A percentile compares a stretch with the other conserved stretches of the same genome.
These are phyloP conservation scores for Falco concolor DNA, from an alignment of 2,797 vertebrate genomes.

Conservation along the genomic window DNA sequence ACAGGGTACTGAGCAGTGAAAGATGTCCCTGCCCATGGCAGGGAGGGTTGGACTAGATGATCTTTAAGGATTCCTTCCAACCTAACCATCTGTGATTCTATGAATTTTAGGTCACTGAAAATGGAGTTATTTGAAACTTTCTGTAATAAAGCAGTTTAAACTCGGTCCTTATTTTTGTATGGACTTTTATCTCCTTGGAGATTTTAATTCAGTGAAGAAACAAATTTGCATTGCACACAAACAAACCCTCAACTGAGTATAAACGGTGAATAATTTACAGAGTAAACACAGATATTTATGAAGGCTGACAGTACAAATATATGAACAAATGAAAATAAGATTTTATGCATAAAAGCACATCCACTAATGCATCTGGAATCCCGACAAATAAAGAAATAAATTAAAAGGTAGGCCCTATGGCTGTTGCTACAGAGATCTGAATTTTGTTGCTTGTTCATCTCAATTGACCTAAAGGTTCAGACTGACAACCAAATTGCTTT, in stretches of 20 bases:
- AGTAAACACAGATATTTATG: background rate
- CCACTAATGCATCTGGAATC: background rate
- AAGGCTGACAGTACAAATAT: background rate
- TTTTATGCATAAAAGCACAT: background rate
- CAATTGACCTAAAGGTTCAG: background rate
- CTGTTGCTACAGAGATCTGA: background rate
- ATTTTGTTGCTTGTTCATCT: background rate
- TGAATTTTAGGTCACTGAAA: background rate
- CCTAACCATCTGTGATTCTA: background rate
- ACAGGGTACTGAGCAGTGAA: background rate
- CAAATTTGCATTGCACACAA: background rate
- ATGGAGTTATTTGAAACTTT: background rate
- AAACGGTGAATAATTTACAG: background rate
- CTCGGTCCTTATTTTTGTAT: background rate
- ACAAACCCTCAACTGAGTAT: background rate
- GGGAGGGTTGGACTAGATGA: accelerated
- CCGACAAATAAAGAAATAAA: background rate
- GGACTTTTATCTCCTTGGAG: background rate
- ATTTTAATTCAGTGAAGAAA: background rate
- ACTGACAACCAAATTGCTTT: background rate
- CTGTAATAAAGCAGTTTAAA: background rate
- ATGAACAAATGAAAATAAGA: background rate
- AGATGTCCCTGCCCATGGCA: background rate
- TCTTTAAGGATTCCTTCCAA: background rate
- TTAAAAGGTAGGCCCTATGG: background rate